Evolutionary conservation across 2,113 vertebrate genomes (phyloP).

Genomic region (Grammomys surdaster): DNA sequence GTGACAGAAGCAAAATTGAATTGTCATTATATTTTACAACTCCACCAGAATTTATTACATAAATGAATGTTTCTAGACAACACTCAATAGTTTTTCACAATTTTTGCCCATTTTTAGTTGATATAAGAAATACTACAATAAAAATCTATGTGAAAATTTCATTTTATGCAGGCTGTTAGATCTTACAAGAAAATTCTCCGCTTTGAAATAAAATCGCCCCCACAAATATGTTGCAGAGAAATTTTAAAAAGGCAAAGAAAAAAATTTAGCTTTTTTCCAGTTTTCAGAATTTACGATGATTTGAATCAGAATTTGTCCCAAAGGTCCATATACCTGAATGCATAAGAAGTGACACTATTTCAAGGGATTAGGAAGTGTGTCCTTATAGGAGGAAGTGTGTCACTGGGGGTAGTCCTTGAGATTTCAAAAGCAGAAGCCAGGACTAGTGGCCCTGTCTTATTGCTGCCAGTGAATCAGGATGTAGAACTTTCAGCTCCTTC

Average conservation of each 20-base stretch:
- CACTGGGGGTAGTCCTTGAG: not conserved
- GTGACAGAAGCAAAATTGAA: not conserved
- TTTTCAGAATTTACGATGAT: not conserved
- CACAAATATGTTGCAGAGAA: not conserved
- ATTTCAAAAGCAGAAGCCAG: not conserved
- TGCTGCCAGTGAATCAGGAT: not conserved
- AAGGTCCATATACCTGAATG: not conserved
- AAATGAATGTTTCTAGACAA: not conserved
- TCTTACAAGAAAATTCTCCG: not conserved
- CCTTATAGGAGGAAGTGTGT: not conserved
- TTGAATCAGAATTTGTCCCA: not conserved
- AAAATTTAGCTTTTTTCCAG: not conserved
- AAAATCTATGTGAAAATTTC: not conserved
- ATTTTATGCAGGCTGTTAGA: not conserved
- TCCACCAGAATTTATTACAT: not conserved
- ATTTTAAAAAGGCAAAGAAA: not conserved
- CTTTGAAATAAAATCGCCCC: not conserved
- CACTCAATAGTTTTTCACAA: not conserved
- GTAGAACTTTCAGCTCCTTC: not conserved
- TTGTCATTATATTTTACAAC: not conserved
- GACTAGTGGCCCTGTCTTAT: not conserved
- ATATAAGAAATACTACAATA: not conserved
- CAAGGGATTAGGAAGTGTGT: not conserved
- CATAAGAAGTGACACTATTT: not conserved
- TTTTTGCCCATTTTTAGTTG: slow-evolving; percentile 7